Percentiles rank a stretch among this genome's conserved stretches.
phyloP scores from a whole-genome alignment of 2,113 vertebrate species.

The Melospiza georgiana region DNA sequence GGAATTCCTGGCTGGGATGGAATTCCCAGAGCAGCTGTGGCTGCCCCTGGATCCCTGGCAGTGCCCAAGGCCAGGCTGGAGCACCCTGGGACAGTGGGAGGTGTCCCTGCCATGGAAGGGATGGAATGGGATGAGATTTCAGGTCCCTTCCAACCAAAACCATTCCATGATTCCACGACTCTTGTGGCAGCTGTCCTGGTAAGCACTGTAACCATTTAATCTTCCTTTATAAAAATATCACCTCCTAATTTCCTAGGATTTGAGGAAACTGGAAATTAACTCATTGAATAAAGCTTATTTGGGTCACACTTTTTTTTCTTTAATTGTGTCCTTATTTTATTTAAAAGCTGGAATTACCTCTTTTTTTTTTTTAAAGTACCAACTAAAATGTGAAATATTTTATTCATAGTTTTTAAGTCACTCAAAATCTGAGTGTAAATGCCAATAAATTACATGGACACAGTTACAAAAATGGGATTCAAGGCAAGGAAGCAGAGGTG shows the following conservation, averaged over 20 bases:
- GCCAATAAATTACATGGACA: neutral
- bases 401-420: neutral
- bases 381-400: neutral
- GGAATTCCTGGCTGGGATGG: too few species aligned
- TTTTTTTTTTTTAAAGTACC: fast-evolving
- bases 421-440: neutral
- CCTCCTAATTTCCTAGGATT: neutral
- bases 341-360: neutral
- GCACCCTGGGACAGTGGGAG: fast-evolving
- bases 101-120: neutral
- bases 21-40: too few species aligned
- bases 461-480: neutral
- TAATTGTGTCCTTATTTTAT: too few species aligned
- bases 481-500: neutral
- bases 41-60: too few species aligned
- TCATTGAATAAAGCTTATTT: neutral
- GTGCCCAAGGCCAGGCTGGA: too few species aligned
- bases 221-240: neutral
- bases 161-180: neutral
- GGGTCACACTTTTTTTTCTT: neutral
- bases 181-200: fast-evolving
- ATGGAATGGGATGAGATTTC: fast-evolving
- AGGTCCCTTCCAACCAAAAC: neutral
- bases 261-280: neutral
- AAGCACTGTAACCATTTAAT: fast-evolving